These are phyloP conservation scores for Clinocottus analis DNA, from an alignment of 2,113 vertebrate species.

Conservation along the genomic window DNA sequence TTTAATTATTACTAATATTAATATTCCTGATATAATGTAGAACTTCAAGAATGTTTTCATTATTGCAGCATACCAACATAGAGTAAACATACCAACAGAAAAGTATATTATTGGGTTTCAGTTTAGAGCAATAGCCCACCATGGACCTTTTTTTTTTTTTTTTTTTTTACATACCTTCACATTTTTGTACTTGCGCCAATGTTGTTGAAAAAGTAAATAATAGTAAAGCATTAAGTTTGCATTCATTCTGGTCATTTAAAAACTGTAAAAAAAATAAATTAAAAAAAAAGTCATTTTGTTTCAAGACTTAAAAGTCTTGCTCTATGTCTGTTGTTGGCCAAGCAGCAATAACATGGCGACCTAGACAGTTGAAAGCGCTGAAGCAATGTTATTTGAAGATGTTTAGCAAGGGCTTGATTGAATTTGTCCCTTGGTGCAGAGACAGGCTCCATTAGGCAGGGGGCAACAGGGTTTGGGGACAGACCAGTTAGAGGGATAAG, in stretches of 20 bases:
- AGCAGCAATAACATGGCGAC: constrained; percentile 14
- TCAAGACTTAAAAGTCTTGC: neutral
- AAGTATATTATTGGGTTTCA: neutral
- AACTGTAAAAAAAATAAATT: neutral
- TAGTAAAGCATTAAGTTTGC: neutral
- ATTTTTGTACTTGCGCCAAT: neutral
- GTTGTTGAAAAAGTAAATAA: neutral
- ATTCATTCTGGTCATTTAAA: neutral
- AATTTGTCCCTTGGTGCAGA: constrained; percentile 70
- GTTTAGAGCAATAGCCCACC: neutral
- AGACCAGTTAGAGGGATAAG: constrained; percentile 76
- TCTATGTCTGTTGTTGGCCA: neutral
- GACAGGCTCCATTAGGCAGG: constrained; percentile 80
- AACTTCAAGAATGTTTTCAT: neutral
- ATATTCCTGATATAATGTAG: no score
- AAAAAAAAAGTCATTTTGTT: neutral
- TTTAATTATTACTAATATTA: neutral
- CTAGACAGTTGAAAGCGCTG: constrained; percentile 31
- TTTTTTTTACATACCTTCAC: neutral
- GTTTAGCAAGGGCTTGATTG: constrained; percentile 68
- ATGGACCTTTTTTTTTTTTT: neutral
- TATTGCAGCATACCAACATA: neutral
- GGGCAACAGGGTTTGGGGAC: constrained; percentile 72
- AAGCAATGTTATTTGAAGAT: constrained; percentile 69
- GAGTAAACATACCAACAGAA: neutral